phyloP scores from a whole-genome alignment of 1,140 invertebrate genomes.

The Sitobion miscanthi region DNA sequence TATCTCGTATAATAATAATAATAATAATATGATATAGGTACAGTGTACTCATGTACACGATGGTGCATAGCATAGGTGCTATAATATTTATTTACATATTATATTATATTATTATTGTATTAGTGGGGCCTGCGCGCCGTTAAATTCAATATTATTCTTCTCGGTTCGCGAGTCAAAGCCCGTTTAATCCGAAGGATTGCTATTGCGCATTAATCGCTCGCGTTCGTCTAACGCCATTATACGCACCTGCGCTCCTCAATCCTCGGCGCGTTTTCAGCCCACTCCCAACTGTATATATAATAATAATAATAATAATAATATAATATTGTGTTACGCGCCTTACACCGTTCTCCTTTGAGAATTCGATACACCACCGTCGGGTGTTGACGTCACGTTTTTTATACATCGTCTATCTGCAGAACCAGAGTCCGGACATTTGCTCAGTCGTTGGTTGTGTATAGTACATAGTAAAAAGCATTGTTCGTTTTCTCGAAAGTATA shows the following conservation, averaged over 20 bases:
- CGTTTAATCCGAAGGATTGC: conserved; percentile 1
- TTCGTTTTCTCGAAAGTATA: not conserved
- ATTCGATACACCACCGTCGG: not conserved
- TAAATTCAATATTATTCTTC: conserved; percentile 40
- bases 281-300: not conserved
- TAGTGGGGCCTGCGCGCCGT: not conserved
- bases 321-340: not conserved
- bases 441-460: not conserved
- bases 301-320: not conserved
- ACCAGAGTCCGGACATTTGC: not conserved
- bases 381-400: not conserved
- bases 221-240: conserved; percentile 8
- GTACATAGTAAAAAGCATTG: not conserved
- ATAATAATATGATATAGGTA: not conserved
- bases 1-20: not conserved
- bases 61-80: too few species aligned
- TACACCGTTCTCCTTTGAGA: not conserved
- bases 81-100: not conserved
- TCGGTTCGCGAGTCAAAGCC: conserved; percentile 18
- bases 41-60: not conserved
- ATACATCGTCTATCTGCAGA: not conserved
- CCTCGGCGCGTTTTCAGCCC: not conserved
- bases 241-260: not conserved
- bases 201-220: conserved; percentile 15
- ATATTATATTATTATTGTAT: not conserved